phyloP scores from a whole-genome alignment of 2,888 invertebrate genomes.

The Oconnorella tubifera region DNA sequence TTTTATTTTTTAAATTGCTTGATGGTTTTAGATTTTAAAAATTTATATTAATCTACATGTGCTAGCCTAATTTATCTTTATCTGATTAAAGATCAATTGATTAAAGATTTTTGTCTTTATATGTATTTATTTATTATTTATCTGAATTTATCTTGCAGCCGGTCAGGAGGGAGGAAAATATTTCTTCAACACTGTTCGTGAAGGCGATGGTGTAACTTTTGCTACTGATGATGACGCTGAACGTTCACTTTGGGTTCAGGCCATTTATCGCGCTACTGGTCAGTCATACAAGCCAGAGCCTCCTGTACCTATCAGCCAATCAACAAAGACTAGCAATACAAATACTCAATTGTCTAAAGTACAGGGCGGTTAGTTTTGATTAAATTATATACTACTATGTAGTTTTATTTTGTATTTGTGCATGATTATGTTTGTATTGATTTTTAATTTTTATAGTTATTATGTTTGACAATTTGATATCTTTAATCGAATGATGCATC shows the following conservation, averaged over 20 bases:
- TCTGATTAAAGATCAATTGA: too few species aligned
- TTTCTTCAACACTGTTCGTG: constrained; percentile 98
- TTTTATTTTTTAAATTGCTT: too few species aligned
- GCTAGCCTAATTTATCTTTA: too few species aligned
- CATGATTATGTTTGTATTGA: too few species aligned
- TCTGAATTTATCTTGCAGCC: constrained; percentile 50
- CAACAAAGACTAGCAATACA: constrained; percentile 64
- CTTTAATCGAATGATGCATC: too few species aligned
- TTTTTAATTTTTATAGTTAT: too few species aligned
- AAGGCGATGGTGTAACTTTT: constrained; percentile 80
- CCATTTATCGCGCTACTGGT: constrained; percentile 96
- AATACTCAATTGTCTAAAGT: constrained; percentile 72
- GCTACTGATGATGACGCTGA: constrained; percentile 71
- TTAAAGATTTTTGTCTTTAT: background rate
- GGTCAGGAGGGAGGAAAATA: constrained; percentile 84
- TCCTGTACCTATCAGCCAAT: constrained; percentile 48
- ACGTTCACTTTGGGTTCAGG: constrained; percentile 96
- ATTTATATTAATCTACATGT: too few species aligned
- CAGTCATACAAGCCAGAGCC: constrained; percentile 88
- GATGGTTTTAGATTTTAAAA: too few species aligned
- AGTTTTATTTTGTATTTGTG: too few species aligned
- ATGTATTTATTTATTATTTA: background rate
- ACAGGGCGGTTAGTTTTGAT: constrained; percentile 87
- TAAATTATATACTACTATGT: too few species aligned
- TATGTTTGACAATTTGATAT: too few species aligned